A percentile compares a stretch with the other conserved stretches of the same genome.
Evolutionary conservation across 2,113 vertebrate species (phyloP).

Genomic region (Hipposideros armiger): DNA sequence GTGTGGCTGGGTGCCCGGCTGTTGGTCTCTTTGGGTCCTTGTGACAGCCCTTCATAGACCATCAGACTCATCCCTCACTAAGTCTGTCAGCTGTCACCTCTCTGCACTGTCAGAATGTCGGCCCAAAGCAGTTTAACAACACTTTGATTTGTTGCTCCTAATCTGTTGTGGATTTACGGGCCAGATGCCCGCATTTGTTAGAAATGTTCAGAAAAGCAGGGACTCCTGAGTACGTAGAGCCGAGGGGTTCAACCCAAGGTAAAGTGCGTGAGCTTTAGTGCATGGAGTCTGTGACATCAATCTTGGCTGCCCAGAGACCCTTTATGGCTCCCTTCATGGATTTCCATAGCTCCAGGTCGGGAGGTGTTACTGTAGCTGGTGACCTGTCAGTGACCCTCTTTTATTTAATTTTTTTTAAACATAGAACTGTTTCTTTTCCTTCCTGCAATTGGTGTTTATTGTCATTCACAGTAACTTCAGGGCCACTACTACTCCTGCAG

Average conservation of each 20-base stretch:
- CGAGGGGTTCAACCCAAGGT: neutral
- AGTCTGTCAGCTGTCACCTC: neutral
- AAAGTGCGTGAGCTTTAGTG: neutral
- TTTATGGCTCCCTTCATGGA: neutral
- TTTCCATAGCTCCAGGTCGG: neutral
- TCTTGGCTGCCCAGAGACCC: neutral
- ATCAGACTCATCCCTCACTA: neutral
- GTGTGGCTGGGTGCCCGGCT: neutral
- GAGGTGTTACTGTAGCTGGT: neutral
- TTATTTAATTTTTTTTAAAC: neutral
- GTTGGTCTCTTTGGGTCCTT: neutral
- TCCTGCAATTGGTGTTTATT: neutral
- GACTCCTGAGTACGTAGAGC: neutral
- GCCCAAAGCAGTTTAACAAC: neutral
- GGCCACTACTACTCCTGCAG: neutral
- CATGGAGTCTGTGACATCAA: neutral
- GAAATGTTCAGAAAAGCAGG: neutral
- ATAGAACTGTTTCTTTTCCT: neutral
- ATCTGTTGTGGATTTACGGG: neutral
- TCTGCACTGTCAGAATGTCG: neutral
- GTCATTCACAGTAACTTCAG: neutral
- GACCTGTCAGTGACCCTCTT: neutral
- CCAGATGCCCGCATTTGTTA: neutral
- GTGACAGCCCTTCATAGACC: fast-evolving
- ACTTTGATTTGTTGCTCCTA: neutral